Base-by-base conservation (phyloP, 2,113 vertebrate species). In the Boleophthalmus pectinirostris region DNA sequence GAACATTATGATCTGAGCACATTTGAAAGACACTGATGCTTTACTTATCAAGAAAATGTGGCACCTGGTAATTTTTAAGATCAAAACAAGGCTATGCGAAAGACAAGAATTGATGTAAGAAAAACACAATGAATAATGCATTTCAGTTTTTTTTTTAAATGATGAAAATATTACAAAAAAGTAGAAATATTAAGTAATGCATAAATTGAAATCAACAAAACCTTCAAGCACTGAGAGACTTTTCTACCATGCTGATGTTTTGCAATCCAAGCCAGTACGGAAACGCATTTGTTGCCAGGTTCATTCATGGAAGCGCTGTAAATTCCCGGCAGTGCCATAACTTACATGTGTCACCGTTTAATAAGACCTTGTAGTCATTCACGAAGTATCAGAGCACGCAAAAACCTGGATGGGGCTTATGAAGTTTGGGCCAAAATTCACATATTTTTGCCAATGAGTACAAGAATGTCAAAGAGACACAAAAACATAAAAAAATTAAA, bases 341-440 rank as follows among this genome's bases (percentile, higher is more conserved):
- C 57, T 60, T 74, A 10, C 38, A 43, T 80, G 75, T 85, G 86
- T 90, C 83, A 79, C 84, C 69, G 21, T 75, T 91, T 82, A 77
- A 81, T 93, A 73, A 88, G 89, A 75, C 85, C 80, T 69, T 16
- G 68, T 80, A 81, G 89, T 89, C 88, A 84, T 88, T 84, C 82
- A 84, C 80, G 85, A 85, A 85, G 65, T 60, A 47, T 66, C 73
- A 68, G 77, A 80, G 87, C 78, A 84, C 83, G 90, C 72, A 21
- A 63, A 81, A 88, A 84, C 82, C 53, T 58, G 79, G 82, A 86
- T 58, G 75, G 78, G 75, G 84, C 81, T 72, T 70, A 65, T 69
- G 43, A 20, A 1, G 15, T 43, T 20, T 24, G 68, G 25, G 68
- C 74, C 63, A 79, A 68, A 70, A 68, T 66, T 71, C 49, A 75